A percentile compares a stretch with the other conserved stretches of the same genome.
phyloP scores from a whole-genome alignment of 2,888 invertebrate species.

The Entomobrya multifasciata region DNA sequence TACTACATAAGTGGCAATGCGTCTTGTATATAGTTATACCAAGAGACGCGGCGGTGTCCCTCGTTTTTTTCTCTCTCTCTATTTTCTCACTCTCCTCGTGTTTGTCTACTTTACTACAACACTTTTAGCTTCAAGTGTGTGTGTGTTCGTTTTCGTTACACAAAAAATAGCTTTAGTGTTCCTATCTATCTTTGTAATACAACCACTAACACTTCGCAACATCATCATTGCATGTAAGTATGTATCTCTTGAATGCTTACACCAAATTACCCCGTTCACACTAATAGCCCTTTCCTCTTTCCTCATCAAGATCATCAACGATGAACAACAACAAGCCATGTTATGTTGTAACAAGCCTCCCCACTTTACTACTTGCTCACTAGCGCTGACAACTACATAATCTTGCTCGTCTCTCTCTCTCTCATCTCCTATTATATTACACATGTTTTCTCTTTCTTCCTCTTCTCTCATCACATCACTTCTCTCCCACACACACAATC shows the following conservation, averaged over 20 bases:
- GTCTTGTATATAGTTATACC: too few relatives aligned
- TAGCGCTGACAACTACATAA: conserved; percentile 61
- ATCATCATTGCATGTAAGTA: conserved; percentile 9
- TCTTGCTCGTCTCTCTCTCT: conserved; percentile 46
- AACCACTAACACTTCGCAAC: conserved; percentile 9
- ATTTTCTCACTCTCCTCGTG: conserved; percentile 40
- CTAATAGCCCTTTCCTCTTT: conserved; percentile 76
- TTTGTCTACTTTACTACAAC: conserved; percentile 57
- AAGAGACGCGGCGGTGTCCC: background rate
- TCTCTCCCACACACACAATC: conserved; percentile 26
- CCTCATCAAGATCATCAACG: conserved; percentile 73
- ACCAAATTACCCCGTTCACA: conserved; percentile 76
- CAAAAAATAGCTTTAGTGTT: conserved; percentile 52
- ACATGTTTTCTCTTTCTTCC: conserved; percentile 66
- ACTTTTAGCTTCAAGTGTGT: conserved; percentile 58
- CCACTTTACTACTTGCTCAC: conserved; percentile 53
- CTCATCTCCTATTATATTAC: conserved; percentile 47
- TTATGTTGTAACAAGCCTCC: conserved; percentile 64
- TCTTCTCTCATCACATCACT: conserved; percentile 64
- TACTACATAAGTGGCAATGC: conserved; percentile 15
- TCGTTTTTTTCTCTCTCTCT: conserved; percentile 34
- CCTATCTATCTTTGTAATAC: conserved; percentile 4
- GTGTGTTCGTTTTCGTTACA: background rate
- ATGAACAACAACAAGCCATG: conserved; percentile 58
- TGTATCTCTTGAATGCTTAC: conserved; percentile 74